Base-by-base conservation (phyloP, 2,888 invertebrate species). In the Dolomedes plantarius region DNA sequence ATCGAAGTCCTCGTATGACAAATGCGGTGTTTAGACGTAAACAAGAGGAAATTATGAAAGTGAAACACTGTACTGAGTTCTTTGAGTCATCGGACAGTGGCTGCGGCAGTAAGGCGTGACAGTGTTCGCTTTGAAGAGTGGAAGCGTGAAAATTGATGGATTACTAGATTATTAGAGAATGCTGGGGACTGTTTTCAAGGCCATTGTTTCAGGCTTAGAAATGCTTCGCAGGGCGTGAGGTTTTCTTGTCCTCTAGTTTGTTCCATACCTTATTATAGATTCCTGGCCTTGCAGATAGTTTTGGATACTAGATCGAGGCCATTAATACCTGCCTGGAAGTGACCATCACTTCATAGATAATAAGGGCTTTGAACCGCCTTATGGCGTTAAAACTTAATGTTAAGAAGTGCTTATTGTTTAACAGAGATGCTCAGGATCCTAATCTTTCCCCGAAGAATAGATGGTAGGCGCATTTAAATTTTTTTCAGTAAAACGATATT, bases 111-210 rank as follows among this genome's bases (percentile, higher is more conserved):
- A 28, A 72, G 56, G 27, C 68, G 6, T 46, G 36, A 36, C 19
- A 65, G 16, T 28, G 69, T 36, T 31, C 0, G 28, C 50, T 19
- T 67, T 77, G 2, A 56, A 23, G 62, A 56, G 67, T 71, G 56
- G 46, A 68, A 73, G 77, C 77, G 77, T 78, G 46, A 73, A 85
- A 85, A 77, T 23, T 77, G 71, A 85, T 85, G 67, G 68, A 85
- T 72, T 76, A 76, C 28, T 65, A 32, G 76, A 72, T 83, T 50
- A 76, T 46, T 46, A 31, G 11, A 29, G 31, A 65, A 65, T 65
- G 65, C 3, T 31, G 2, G 19, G n/a, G 5, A 23, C 56, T 1
- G 7, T 1, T 65, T 65, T 65, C 31, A 29, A 65, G 65, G 65
- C 65, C 9, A 29, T 65, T 31, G 31, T 29, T 31, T 1, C n/a